These are phyloP conservation scores for Onychorhynchus coronatus DNA, from an alignment of 2,113 vertebrate genomes.

Conservation along the genomic window DNA sequence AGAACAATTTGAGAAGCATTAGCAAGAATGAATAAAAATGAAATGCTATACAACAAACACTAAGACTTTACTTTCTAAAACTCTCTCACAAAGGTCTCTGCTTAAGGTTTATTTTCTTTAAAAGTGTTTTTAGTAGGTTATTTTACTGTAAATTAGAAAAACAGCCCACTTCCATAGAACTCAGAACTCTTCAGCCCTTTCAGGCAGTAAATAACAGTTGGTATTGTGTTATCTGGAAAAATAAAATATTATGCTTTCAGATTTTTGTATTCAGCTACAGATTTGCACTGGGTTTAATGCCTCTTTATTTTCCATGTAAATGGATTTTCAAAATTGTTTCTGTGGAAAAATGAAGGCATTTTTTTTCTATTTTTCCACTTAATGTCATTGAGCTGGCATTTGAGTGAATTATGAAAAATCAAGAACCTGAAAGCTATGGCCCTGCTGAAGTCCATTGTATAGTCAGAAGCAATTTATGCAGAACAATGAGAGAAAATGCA, in stretches of 20 bases:
- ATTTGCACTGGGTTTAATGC: constrained; percentile 53
- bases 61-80: background rate
- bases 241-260: constrained; percentile 65
- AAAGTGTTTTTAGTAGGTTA: background rate
- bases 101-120: background rate
- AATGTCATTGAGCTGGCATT: constrained; percentile 60
- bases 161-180: background rate
- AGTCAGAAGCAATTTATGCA: constrained; percentile 60
- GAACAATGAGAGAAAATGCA: constrained; percentile 60
- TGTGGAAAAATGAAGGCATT: constrained; percentile 49
- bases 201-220: constrained; percentile 45
- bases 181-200: constrained; percentile 17
- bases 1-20: background rate
- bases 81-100: background rate
- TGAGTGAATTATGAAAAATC: constrained; percentile 68
- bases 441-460: constrained; percentile 40
- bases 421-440: constrained; percentile 42
- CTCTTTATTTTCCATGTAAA: constrained; percentile 70
- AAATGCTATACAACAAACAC: background rate
- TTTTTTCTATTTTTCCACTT: constrained; percentile 67
- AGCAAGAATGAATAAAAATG: background rate
- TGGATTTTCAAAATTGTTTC: constrained; percentile 69
- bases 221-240: constrained; percentile 55
- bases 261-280: constrained; percentile 51
- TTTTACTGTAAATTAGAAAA: constrained; percentile 32